Percentiles rank a stretch among this genome's conserved stretches.
Conservation (phyloP, 1,140 invertebrate species). For the Microplitis mediator region DNA sequence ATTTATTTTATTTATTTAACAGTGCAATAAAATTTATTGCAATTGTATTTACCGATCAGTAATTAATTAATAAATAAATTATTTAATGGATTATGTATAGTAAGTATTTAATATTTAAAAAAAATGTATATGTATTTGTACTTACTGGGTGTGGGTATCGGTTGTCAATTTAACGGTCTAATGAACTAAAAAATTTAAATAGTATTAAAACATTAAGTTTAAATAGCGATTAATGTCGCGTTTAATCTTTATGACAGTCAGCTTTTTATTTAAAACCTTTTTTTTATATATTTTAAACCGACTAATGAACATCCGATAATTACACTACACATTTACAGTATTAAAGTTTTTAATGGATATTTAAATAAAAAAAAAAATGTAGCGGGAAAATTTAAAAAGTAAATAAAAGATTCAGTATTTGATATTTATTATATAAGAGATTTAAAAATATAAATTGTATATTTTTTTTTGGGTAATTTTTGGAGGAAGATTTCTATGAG, state of each 20-base stretch:
- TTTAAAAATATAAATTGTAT: neutral
- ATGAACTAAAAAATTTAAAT: neutral
- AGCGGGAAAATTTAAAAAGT: neutral
- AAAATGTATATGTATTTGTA: neutral
- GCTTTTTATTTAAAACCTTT: neutral
- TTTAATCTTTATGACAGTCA: neutral
- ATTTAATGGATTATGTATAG: too few species aligned
- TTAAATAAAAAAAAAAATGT: neutral
- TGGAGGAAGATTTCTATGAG: neutral
- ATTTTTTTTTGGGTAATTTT: neutral
- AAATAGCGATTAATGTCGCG: neutral
- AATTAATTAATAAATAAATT: too few species aligned
- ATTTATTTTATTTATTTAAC: too few species aligned
- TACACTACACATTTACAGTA: slow-evolving; percentile 5
- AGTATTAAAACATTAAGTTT: neutral
- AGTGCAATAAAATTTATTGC: too few species aligned
- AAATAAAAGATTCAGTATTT: slow-evolving; percentile 12
- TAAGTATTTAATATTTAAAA: neutral
- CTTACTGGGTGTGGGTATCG: too few species aligned
- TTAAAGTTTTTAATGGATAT: neutral
- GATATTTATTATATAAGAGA: neutral
- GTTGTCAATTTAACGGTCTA: neutral
- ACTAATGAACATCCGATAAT: neutral
- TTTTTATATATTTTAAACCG: too few species aligned
- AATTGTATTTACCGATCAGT: too few species aligned